A percentile compares a stretch with the other conserved stretches of the same genome.
Conservation (phyloP, 2,888 invertebrate species). For the Emmelina monodactyla region DNA sequence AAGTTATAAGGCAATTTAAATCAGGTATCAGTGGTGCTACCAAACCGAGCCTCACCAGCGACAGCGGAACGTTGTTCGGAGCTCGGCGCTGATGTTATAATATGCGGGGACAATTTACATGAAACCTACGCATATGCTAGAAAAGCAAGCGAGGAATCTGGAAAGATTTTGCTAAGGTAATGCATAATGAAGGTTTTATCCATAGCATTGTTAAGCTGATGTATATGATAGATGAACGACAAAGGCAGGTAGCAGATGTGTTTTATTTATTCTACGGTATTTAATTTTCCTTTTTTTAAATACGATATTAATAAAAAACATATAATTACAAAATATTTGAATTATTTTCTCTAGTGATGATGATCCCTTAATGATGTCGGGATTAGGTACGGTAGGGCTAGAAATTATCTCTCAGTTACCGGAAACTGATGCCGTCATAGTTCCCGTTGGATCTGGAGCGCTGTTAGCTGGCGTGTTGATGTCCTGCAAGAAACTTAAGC, state of each 20-base stretch:
- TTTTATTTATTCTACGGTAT: too few relatives aligned
- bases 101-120: slow-evolving; percentile 35
- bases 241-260: too few relatives aligned
- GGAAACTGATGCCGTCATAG: slow-evolving; percentile 49
- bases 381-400: slow-evolving; percentile 45
- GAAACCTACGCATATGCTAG: slow-evolving; percentile 34
- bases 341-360: slow-evolving; percentile 38
- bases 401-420: slow-evolving; percentile 53
- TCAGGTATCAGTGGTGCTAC: slow-evolving; percentile 52
- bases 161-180: too few relatives aligned
- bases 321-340: too few relatives aligned
- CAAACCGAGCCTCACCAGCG: slow-evolving; percentile 38
- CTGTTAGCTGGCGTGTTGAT: slow-evolving; percentile 43
- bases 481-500: slow-evolving; percentile 54
- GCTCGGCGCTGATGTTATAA: slow-evolving; percentile 45
- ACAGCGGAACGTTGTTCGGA: slow-evolving; percentile 47
- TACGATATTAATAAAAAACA: too few relatives aligned
- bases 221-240: too few relatives aligned
- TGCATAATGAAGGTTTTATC: too few relatives aligned
- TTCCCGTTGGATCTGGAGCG: slow-evolving; percentile 39
- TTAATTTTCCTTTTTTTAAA: too few relatives aligned
- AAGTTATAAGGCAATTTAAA: too few relatives aligned
- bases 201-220: too few relatives aligned
- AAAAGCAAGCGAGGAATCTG: too few relatives aligned
- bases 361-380: slow-evolving; percentile 45